Conservation (phyloP, 2,797 vertebrate genomes). For the Mormyrus hasselquistii region DNA sequence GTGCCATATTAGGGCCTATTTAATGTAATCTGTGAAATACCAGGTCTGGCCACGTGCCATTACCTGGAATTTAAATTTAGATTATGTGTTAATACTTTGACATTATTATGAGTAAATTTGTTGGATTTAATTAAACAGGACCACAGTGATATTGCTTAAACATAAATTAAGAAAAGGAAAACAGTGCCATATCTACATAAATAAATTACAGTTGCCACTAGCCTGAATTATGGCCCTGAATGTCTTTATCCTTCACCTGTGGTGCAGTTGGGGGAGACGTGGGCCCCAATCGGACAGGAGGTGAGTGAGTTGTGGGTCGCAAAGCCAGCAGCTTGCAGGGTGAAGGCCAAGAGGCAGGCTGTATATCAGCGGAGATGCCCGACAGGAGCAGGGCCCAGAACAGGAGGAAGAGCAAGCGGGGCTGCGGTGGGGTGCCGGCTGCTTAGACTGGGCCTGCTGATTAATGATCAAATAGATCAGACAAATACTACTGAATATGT, state of each 20-base stretch:
- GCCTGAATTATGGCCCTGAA: background rate
- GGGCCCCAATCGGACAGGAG: background rate
- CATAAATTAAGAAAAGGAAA: background rate
- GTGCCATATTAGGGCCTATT: background rate
- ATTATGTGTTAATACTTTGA: background rate
- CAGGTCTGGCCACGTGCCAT: background rate
- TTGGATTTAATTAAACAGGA: background rate
- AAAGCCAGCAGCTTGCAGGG: conserved; percentile 16
- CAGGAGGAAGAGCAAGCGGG: background rate
- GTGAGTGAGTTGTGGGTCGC: background rate
- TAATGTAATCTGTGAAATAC: background rate
- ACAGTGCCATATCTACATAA: background rate
- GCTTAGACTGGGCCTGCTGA: background rate
- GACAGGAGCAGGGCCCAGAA: background rate
- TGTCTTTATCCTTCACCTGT: background rate
- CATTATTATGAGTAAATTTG: background rate
- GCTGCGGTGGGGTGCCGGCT: no score
- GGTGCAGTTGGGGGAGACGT: background rate
- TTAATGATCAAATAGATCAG: conserved; percentile 7
- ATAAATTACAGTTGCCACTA: background rate
- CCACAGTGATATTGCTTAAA: background rate
- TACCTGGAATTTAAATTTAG: background rate
- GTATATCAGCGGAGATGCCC: background rate
- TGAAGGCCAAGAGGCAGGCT: background rate
- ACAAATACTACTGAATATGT: background rate